These are phyloP conservation scores for Furnarius figulus DNA, from an alignment of 2,113 vertebrate species.

Conservation along the genomic window DNA sequence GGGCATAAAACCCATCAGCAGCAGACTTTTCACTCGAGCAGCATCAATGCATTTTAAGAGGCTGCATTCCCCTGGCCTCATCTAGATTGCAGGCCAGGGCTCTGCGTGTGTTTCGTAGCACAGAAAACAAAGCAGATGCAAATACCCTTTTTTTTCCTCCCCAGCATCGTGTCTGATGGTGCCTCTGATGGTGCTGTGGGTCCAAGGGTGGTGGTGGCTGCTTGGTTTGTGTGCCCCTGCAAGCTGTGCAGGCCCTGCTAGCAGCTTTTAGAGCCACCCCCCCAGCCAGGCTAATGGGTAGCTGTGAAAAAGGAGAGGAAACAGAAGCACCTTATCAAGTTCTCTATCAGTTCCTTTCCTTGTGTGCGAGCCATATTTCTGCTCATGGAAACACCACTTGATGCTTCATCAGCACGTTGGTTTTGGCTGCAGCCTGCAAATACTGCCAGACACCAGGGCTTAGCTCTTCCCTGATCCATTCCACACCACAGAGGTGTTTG, in stretches of 20 bases:
- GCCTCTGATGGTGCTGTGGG: not conserved
- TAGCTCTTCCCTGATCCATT: not conserved
- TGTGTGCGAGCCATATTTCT: not conserved
- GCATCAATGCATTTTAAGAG: not conserved
- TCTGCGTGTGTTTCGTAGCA: not conserved
- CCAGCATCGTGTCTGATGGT: not conserved
- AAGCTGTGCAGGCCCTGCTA: not conserved
- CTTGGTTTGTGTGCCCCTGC: not conserved
- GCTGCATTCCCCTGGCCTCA: not conserved
- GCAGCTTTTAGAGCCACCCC: not conserved
- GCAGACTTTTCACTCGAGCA: not conserved
- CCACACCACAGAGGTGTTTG: not conserved
- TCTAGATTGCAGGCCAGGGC: not conserved
- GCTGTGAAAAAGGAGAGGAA: not conserved
- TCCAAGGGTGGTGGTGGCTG: not conserved
- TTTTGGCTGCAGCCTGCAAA: not conserved
- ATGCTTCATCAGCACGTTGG: not conserved
- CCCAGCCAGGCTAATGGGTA: not conserved
- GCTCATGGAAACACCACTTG: not conserved
- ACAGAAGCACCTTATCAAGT: not conserved
- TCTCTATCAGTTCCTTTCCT: not conserved
- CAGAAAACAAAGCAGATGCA: not conserved
- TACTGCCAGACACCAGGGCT: not conserved
- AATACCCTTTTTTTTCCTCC: not conserved
- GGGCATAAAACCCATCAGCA: not conserved